Evolutionary conservation across 2,888 invertebrate genomes (phyloP), one percentile per base, ranked within the genome.

Genomic region (Limnephilus marmoratus): DNA sequence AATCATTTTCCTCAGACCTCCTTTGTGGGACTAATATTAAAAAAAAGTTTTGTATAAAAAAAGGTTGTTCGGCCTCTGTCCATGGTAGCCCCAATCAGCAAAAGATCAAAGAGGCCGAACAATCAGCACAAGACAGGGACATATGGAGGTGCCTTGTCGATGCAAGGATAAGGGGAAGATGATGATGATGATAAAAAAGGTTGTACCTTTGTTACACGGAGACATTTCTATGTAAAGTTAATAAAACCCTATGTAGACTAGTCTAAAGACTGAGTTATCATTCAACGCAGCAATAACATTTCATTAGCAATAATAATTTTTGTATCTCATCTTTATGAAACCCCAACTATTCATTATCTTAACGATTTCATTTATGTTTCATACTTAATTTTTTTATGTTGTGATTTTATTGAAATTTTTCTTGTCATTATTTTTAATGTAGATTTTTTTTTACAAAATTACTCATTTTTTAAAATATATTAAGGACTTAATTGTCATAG

Each of bases 341-440:
- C 68, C 12, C 45, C 18, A 68, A 68, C 68, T 68, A 68, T 68
- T 24, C 68, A 68, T 68, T 68, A 68, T n/a, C n/a, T 24, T 68
- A 68, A 9, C n/a, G 0, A 24, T n/a, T 68, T 68, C 68, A 24
- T 68, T 68, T 68, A 68, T 45, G 12, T 45, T 45, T 68, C 24
- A 68, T 68, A 9, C 68, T 68, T 68, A 68, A 68, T 68, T 68
- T n/a, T 68, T 68, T 68, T 68, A 37, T 11, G 37, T 83, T 83
- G 83, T 83, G 83, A 83, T 83, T 83, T 83, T 83, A 83, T 83
- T n/a, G 45, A 86, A 86, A 86, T 41, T 86, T 86, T 45, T 86
- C 86, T 86, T 86, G 86, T 86, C 86, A 86, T 86, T 86, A 86
- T 49, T 49, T 86, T 45, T 83, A 83, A 34, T 83, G 37, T 41